Evolutionary conservation across 2,113 vertebrate species (phyloP).

Genomic region (Ia io): DNA sequence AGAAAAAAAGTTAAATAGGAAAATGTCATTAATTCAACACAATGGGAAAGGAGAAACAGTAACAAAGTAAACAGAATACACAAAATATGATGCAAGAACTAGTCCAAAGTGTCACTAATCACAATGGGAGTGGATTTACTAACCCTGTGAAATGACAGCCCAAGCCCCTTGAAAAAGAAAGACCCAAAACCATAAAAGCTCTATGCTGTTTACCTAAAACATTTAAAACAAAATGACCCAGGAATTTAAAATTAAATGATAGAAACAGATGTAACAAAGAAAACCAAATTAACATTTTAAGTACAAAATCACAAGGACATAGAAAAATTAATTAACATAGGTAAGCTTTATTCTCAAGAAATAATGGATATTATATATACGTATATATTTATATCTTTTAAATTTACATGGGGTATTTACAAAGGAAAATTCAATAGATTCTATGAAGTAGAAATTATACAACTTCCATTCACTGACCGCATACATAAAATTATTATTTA

Average conservation of each 20-base stretch:
- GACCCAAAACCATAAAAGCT: not conserved
- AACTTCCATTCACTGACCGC: conserved; percentile 16
- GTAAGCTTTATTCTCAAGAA: conserved; percentile 14
- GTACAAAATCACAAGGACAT: not conserved
- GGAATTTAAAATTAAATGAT: not conserved
- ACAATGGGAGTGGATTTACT: not conserved
- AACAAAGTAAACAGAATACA: not conserved
- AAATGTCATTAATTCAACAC: not conserved
- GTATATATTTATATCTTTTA: not conserved
- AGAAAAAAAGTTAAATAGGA: not conserved
- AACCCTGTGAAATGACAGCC: not conserved
- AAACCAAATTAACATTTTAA: conserved; percentile 29
- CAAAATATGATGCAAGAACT: not conserved
- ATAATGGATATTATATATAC: not conserved
- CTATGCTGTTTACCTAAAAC: not conserved
- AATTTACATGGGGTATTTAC: not conserved
- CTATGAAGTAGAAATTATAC: conserved; percentile 34
- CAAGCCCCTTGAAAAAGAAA: not conserved
- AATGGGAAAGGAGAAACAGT: not conserved
- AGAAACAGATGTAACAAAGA: conserved; percentile 5
- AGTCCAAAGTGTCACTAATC: not conserved
- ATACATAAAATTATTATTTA: conserved; percentile 29
- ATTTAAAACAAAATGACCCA: not conserved
- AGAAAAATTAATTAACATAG: not conserved
- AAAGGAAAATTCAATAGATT: conserved; percentile 4